Percentiles rank a stretch among this genome's conserved stretches.
Conservation (phyloP, 2,113 vertebrate genomes). For the Melanostigma gelatinosum region DNA sequence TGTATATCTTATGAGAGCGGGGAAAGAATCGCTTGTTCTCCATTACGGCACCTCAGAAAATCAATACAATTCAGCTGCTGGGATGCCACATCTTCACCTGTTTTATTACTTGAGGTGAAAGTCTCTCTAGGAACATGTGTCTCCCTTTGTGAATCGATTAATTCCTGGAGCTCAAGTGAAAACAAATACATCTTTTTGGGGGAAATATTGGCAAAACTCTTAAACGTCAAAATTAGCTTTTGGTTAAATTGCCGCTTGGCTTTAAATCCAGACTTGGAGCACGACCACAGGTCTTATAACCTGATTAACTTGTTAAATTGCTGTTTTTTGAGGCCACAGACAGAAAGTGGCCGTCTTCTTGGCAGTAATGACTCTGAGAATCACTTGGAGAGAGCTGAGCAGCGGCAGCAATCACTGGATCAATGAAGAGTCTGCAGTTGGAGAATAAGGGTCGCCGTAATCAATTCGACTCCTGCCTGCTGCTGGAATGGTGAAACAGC, state of each 20-base stretch:
- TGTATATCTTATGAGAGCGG: neutral
- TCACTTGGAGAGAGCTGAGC: constrained; percentile 44
- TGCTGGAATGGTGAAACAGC: constrained; percentile 43
- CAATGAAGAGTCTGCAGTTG: constrained; percentile 65
- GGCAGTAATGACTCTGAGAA: constrained; percentile 54
- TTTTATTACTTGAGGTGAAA: neutral
- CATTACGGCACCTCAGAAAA: neutral
- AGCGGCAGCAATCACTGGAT: constrained; percentile 60
- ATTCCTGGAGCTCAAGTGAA: neutral
- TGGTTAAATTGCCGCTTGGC: neutral
- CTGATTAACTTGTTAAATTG: neutral
- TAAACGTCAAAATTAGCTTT: neutral
- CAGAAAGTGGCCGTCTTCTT: constrained; percentile 24
- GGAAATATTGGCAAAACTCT: neutral
- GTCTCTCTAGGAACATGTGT: neutral
- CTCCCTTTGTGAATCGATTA: neutral
- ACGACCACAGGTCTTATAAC: neutral
- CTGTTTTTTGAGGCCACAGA: constrained; percentile 10
- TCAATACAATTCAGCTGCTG: neutral
- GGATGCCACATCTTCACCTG: neutral
- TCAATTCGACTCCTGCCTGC: constrained; percentile 71
- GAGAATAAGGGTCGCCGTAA: constrained; percentile 58
- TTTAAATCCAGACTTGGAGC: neutral
- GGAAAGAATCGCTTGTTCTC: neutral
- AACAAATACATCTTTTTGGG: neutral